Percentiles rank a stretch among this genome's conserved stretches.
These are phyloP conservation scores for Lycocerus yunnanus DNA, from an alignment of 2,888 invertebrate species.

Conservation along the genomic window DNA sequence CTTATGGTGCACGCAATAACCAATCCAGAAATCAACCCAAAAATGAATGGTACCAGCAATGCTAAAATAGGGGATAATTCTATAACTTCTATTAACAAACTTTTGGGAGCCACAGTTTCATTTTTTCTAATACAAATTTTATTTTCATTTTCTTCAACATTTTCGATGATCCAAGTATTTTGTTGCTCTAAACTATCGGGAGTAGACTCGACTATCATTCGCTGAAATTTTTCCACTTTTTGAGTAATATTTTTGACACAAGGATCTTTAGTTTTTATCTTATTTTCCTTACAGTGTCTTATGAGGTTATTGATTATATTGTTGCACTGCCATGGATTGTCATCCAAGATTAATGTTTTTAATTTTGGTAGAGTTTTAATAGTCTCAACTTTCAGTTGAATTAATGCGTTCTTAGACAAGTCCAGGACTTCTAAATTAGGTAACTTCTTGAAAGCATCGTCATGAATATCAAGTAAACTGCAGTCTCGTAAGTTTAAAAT, in stretches of 20 bases:
- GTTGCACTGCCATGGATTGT: conserved; percentile 64
- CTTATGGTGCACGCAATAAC: conserved; percentile 22
- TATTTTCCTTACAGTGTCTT: conserved; percentile 54
- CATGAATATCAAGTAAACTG: conserved; percentile 61
- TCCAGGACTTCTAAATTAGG: conserved; percentile 63
- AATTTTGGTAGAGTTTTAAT: conserved; percentile 59
- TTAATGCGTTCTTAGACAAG: conserved; percentile 65
- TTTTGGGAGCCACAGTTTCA: conserved; percentile 22
- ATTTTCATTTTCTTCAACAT: conserved; percentile 51
- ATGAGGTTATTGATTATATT: conserved; percentile 55
- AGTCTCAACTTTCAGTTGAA: conserved; percentile 58
- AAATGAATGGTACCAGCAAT: conserved; percentile 10
- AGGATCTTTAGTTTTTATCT: conserved; percentile 58
- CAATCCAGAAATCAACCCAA: conserved; percentile 24
- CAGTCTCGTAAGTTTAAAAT: conserved; percentile 64
- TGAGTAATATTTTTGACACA: conserved; percentile 42
- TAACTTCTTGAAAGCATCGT: conserved; percentile 59
- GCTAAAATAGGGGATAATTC: conserved; percentile 34
- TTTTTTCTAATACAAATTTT: conserved; percentile 15
- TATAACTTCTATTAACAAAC: conserved; percentile 31
- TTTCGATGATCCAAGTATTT: conserved; percentile 44
- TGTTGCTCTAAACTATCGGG: conserved; percentile 56
- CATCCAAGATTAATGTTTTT: conserved; percentile 59
- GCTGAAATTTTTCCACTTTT: conserved; percentile 61
- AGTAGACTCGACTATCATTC: conserved; percentile 48